phyloP scores from a whole-genome alignment of 2,797 vertebrate species.

The Enteromius thamalakanensis region DNA sequence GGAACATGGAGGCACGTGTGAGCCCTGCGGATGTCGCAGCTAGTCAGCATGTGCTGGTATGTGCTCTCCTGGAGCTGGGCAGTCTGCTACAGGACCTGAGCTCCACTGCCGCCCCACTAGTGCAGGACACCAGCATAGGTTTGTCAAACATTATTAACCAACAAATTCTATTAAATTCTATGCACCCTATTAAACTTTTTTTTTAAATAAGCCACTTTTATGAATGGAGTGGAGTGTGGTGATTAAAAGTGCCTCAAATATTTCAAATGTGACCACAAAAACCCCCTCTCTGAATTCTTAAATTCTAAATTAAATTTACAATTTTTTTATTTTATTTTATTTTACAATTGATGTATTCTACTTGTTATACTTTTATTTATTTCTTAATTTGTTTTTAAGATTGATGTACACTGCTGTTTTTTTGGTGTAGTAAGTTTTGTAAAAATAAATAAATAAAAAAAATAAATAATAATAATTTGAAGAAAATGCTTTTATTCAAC shows the following conservation, averaged over 20 bases:
- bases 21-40: conserved; percentile 75
- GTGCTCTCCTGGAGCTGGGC: conserved; percentile 88
- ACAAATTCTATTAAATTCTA: not conserved
- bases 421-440: not conserved
- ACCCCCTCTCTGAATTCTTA: not conserved
- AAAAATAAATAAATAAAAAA: no score
- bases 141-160: conserved; percentile 41
- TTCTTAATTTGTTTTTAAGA: not conserved
- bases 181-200: not conserved
- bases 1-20: conserved; percentile 81
- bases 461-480: no score
- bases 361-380: no score
- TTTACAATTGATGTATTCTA: not conserved
- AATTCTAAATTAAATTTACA: no score
- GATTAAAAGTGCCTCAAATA: not conserved
- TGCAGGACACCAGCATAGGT: conserved; percentile 88
- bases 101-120: conserved; percentile 83
- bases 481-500: not conserved
- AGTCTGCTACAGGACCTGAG: conserved; percentile 82
- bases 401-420: not conserved
- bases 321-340: not conserved
- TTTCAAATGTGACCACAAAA: not conserved
- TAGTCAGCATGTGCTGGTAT: conserved; percentile 85
- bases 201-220: not conserved
- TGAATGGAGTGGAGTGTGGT: not conserved